Evolutionary conservation across 2,888 invertebrate species (phyloP).

Genomic region (Caradrina kadenii): DNA sequence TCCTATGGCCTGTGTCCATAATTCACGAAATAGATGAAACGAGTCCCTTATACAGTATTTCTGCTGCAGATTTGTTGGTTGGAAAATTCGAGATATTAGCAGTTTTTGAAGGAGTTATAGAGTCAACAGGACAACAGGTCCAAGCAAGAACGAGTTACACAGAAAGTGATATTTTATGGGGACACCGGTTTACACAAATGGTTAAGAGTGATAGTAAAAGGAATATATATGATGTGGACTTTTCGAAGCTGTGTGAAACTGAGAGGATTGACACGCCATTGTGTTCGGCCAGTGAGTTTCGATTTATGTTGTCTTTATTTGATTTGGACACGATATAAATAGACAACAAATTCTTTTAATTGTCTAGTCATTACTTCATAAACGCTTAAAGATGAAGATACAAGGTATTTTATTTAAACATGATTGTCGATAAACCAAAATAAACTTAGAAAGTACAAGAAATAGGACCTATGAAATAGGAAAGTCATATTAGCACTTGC

Average conservation of each 20-base stretch:
- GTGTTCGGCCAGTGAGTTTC: slow-evolving; percentile 94
- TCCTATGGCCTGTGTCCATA: slow-evolving; percentile 98
- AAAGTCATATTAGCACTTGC: no score
- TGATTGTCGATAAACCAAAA: no score
- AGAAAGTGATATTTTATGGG: slow-evolving; percentile 96
- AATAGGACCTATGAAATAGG: no score
- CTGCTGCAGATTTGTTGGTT: slow-evolving; percentile 96
- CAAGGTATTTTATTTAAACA: not conserved
- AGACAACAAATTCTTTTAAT: not conserved
- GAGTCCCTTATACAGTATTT: slow-evolving; percentile 97
- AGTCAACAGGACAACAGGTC: slow-evolving; percentile 96
- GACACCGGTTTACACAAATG: slow-evolving; percentile 95
- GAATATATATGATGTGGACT: slow-evolving; percentile 95
- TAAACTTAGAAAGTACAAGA: no score
- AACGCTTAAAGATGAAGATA: not conserved
- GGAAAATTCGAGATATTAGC: slow-evolving; percentile 97
- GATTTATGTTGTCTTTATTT: slow-evolving; percentile 67
- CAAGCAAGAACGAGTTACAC: slow-evolving; percentile 96
- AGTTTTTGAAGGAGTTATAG: slow-evolving; percentile 96
- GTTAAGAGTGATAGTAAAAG: slow-evolving; percentile 93
- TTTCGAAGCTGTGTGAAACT: slow-evolving; percentile 96
- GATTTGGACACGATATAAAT: slow-evolving; percentile 40
- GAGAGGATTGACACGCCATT: slow-evolving; percentile 96
- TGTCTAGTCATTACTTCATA: slow-evolving; percentile 28
- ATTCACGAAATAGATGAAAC: slow-evolving; percentile 96